Percentiles rank a stretch among this genome's conserved stretches.
Conservation (phyloP, 1,140 invertebrate genomes). For the Atta colombica region DNA sequence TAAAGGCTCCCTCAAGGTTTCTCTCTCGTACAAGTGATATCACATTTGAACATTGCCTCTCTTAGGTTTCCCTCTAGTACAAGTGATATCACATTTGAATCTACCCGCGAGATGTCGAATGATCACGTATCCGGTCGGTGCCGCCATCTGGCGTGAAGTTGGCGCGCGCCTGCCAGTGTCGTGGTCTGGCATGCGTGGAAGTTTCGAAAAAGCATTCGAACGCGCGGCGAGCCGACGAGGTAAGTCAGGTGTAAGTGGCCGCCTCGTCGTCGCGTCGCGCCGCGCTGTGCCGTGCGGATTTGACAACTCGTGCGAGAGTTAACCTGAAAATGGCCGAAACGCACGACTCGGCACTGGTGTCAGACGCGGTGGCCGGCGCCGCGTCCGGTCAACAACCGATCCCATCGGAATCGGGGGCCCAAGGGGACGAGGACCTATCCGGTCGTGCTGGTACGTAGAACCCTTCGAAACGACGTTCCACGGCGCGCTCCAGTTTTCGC, state of each 20-base stretch:
- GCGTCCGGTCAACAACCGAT: constrained; percentile 48
- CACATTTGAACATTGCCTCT: not conserved
- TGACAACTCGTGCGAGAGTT: constrained; percentile 74
- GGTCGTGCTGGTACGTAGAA: constrained; percentile 61
- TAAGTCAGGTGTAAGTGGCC: constrained; percentile 53
- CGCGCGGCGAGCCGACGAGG: constrained; percentile 61
- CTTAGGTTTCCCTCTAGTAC: too few species aligned
- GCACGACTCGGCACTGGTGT: constrained; percentile 75
- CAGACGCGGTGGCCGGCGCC: constrained; percentile 71
- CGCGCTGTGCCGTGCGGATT: constrained; percentile 62
- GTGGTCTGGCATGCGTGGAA: constrained; percentile 71
- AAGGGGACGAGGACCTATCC: constrained; percentile 56
- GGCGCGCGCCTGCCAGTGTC: constrained; percentile 32
- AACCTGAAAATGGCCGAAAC: constrained; percentile 83
- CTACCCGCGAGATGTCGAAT: constrained; percentile 33
- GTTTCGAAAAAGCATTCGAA: constrained; percentile 80
- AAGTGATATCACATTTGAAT: not conserved
- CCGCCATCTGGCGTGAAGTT: constrained; percentile 63
- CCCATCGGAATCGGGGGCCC: constrained; percentile 28
- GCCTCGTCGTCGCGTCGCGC: not conserved
- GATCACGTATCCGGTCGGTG: not conserved
- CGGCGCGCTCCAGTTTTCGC: constrained; percentile 32
- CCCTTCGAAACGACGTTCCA: constrained; percentile 1
- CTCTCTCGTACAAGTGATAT: too few species aligned
- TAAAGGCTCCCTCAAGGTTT: too few species aligned